Evolutionary conservation across 2,797 vertebrate species (phyloP).

Genomic region (Pangasius krempfi): DNA sequence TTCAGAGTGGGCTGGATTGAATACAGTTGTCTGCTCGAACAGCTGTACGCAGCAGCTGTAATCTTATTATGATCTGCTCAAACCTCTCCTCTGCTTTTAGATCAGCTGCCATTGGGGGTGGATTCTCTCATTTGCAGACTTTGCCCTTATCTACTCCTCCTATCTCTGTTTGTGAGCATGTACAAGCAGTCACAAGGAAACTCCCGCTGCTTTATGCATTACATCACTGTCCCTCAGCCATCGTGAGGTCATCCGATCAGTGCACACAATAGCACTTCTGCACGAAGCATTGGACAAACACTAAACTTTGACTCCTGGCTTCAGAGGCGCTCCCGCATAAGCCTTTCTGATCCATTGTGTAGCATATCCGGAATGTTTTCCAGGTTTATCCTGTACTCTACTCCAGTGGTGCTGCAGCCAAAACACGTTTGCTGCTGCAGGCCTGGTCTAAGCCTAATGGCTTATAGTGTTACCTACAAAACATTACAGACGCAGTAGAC

Average conservation of each 20-base stretch:
- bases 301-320: conserved; percentile 12
- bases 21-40: not conserved
- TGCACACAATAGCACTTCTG: conserved; percentile 3
- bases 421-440: conserved; percentile 1
- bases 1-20: not conserved
- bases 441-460: not conserved
- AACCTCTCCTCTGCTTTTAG: not conserved
- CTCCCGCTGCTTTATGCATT: conserved; percentile 27
- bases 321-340: not conserved
- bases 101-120: not conserved
- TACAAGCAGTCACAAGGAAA: conserved; percentile 20
- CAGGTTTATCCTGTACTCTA: conserved; percentile 45
- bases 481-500: not conserved
- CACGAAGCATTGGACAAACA: conserved; percentile 7
- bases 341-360: conserved; percentile 46
- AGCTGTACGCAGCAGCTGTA: conserved; percentile 17
- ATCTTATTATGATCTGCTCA: conserved; percentile 5
- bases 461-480: not conserved
- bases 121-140: not conserved
- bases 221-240: conserved; percentile 45
- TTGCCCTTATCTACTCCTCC: conserved; percentile 5
- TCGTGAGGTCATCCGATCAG: conserved; percentile 18
- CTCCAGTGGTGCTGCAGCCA: not conserved
- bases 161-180: conserved; percentile 6
- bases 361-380: conserved; percentile 38